A percentile compares a stretch with the other conserved stretches of the same genome.
Conservation (phyloP, 2,888 invertebrate genomes). For the Hypomecis atomaria region DNA sequence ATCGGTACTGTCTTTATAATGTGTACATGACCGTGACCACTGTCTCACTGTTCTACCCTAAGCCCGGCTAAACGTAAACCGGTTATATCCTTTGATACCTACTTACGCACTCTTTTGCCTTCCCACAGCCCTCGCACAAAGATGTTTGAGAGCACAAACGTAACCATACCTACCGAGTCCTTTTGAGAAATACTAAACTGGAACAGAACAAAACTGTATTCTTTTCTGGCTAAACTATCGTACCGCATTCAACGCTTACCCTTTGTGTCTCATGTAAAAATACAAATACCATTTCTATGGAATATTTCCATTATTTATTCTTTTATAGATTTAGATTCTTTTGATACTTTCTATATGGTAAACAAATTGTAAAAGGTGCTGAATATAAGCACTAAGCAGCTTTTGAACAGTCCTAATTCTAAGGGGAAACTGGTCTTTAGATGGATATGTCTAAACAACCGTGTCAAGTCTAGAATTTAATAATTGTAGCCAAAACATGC, state of each 20-base stretch:
- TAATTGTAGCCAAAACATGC: no score
- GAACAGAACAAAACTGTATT: slow-evolving; percentile 29
- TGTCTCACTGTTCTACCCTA: slow-evolving; percentile 20
- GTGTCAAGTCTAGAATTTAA: no score
- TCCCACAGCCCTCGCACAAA: slow-evolving; percentile 25
- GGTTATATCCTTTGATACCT: slow-evolving; percentile 26
- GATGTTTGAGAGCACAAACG: slow-evolving; percentile 36
- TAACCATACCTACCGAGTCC: slow-evolving; percentile 33
- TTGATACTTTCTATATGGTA: no score
- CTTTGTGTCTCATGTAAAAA: slow-evolving; percentile 21
- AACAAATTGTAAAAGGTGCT: no score
- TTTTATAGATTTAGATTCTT: no score
- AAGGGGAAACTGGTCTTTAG: no score
- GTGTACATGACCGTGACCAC: slow-evolving; percentile 5
- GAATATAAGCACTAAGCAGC: no score
- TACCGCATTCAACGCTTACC: slow-evolving; percentile 22
- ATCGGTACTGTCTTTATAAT: no score
- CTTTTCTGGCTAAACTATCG: slow-evolving; percentile 30
- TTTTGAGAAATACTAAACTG: slow-evolving; percentile 37
- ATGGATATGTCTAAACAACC: no score
- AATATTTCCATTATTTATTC: neutral
- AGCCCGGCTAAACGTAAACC: slow-evolving; percentile 16
- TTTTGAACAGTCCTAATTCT: no score
- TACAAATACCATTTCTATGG: slow-evolving; percentile 2
- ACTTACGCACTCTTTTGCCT: slow-evolving; percentile 25